Evolutionary conservation across 2,797 vertebrate genomes (phyloP).

Genomic region (Typhlichthys eigenmanni): DNA sequence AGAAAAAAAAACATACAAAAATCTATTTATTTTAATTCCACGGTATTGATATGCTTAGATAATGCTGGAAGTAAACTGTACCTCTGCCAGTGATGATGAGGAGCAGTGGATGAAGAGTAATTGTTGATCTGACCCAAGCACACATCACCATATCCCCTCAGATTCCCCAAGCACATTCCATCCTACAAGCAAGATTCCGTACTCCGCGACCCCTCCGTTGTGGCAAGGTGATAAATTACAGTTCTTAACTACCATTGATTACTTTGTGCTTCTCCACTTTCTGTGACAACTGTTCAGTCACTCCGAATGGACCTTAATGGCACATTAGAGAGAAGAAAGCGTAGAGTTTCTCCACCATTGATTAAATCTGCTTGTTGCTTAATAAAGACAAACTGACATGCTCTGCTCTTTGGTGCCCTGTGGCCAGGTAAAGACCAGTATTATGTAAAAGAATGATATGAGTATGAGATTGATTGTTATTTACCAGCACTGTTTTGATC

Average conservation of each 20-base stretch:
- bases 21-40: constrained; percentile 82
- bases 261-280: constrained; percentile 90
- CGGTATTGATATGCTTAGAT: constrained; percentile 80
- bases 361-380: constrained; percentile 83
- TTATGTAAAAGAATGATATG: constrained; percentile 41
- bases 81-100: constrained; percentile 76
- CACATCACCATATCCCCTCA: constrained; percentile 59
- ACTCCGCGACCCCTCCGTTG: constrained; percentile 82
- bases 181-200: constrained; percentile 56
- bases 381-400: constrained; percentile 86
- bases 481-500: not conserved
- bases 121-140: constrained; percentile 74
- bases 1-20: constrained; percentile 49
- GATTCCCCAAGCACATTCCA: constrained; percentile 59
- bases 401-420: constrained; percentile 61
- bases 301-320: constrained; percentile 90
- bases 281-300: constrained; percentile 91
- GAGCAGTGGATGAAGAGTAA: constrained; percentile 81
- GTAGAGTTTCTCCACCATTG: constrained; percentile 75
- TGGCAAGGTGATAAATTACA: constrained; percentile 99
- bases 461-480: constrained; percentile 2
- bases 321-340: constrained; percentile 86
- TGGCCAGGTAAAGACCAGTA: constrained; percentile 58
- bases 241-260: constrained; percentile 98
- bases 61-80: constrained; percentile 77